Evolutionary conservation across 2,888 invertebrate genomes (phyloP).

Genomic region (Cantharis flavilabris): DNA sequence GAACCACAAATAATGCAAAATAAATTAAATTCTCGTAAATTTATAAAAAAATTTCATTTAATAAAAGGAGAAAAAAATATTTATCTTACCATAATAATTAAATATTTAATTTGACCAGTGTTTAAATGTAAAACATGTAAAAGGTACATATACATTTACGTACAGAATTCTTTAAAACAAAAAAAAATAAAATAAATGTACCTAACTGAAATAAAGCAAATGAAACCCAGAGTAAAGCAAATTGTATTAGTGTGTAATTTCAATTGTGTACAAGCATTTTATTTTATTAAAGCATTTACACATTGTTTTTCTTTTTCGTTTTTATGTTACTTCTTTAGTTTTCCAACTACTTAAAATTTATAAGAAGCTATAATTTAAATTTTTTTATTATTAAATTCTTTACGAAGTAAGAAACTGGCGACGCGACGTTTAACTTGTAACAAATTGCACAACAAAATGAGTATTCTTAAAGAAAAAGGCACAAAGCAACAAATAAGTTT

Average conservation of each 20-base stretch:
- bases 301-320: neutral
- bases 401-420: neutral
- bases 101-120: neutral
- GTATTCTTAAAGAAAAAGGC: neutral
- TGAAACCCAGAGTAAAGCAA: neutral
- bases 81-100: neutral
- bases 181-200: neutral
- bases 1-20: constrained; percentile 17
- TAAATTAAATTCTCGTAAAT: constrained; percentile 19
- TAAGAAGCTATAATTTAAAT: neutral
- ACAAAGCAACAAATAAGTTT: constrained; percentile 4
- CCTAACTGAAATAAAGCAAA: constrained; percentile 2
- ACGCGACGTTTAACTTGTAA: neutral
- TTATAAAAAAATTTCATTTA: neutral
- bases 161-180: neutral
- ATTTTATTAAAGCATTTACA: constrained; percentile 12
- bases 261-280: neutral
- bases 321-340: neutral
- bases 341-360: neutral
- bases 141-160: too few species aligned
- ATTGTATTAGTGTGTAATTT: neutral
- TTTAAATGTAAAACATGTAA: neutral
- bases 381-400: neutral
- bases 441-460: neutral
- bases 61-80: neutral